Evolutionary conservation across 2,113 vertebrate genomes (phyloP).

Genomic region (Pterocles gutturalis): DNA sequence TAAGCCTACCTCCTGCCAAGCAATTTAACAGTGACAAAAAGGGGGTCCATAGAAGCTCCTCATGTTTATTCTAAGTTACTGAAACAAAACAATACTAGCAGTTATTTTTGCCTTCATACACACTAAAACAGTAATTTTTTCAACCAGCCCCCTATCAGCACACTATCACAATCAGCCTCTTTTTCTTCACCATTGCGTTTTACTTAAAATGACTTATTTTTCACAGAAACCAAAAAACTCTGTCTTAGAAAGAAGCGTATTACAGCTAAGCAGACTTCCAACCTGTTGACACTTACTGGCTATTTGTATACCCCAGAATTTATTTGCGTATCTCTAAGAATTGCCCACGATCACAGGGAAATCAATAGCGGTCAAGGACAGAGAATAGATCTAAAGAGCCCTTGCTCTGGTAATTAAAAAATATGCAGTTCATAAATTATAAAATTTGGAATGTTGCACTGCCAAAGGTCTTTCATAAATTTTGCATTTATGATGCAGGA

Average conservation of each 20-base stretch:
- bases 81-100: background rate
- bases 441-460: background rate
- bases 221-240: background rate
- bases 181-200: background rate
- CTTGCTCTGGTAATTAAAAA: background rate
- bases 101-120: background rate
- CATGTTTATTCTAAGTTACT: background rate
- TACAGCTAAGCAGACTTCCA: background rate
- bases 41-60: background rate
- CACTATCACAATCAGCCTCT: background rate
- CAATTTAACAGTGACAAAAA: background rate
- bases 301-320: background rate
- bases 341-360: background rate
- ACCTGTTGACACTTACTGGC: background rate
- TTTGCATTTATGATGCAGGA: background rate
- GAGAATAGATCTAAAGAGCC: background rate
- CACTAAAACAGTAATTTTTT: background rate
- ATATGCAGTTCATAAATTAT: background rate
- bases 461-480: background rate
- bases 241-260: background rate
- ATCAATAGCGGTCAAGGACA: background rate
- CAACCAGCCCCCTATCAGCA: background rate
- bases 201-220: background rate
- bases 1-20: background rate
- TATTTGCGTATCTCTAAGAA: background rate